These are phyloP conservation scores for Gnathochromis pfefferi DNA, from an alignment of 2,113 vertebrate genomes.

Conservation along the genomic window DNA sequence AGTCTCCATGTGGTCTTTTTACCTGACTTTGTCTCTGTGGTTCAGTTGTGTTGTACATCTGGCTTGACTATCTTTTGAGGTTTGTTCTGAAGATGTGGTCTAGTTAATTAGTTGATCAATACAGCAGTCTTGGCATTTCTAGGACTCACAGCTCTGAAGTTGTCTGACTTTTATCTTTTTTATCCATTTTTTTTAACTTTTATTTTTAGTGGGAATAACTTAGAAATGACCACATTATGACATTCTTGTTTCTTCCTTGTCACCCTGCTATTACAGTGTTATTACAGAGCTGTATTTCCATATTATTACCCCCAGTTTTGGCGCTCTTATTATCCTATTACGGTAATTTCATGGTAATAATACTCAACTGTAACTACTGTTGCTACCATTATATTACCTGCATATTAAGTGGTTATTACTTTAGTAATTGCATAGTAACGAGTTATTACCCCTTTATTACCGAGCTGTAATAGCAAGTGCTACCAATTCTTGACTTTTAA, in stretches of 20 bases:
- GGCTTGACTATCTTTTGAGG: background rate
- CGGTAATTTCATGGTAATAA: background rate
- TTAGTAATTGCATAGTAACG: background rate
- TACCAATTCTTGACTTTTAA: background rate
- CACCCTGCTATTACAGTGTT: background rate
- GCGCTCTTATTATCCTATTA: fast-evolving
- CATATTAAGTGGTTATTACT: background rate
- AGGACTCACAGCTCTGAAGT: background rate
- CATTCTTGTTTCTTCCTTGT: background rate
- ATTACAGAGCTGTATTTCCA: background rate
- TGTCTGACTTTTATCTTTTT: background rate
- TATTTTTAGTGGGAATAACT: background rate
- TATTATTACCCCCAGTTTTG: background rate
- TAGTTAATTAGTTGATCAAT: background rate
- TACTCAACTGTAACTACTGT: background rate
- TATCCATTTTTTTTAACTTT: background rate
- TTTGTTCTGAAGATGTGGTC: background rate
- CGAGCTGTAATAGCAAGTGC: background rate
- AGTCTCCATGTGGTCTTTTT: background rate
- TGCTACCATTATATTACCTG: background rate
- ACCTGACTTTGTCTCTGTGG: background rate
- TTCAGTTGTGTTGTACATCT: background rate
- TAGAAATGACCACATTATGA: fast-evolving
- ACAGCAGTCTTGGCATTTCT: background rate
- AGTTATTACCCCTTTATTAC: background rate